These are phyloP conservation scores for Hoplias malabaricus DNA, from an alignment of 2,113 vertebrate species.

Conservation along the genomic window DNA sequence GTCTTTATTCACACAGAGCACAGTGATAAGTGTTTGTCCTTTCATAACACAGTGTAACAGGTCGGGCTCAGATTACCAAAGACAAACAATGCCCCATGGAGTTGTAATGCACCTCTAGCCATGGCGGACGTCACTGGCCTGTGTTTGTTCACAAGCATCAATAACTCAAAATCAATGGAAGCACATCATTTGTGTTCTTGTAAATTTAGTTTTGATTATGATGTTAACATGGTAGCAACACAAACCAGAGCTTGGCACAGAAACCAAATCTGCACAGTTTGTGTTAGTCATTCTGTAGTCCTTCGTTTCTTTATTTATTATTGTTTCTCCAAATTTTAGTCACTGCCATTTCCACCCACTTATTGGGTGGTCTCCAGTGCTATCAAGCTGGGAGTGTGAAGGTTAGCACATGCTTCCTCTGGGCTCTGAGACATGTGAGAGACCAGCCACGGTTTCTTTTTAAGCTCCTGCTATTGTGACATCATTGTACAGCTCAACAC, in stretches of 20 bases:
- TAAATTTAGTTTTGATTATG: not conserved
- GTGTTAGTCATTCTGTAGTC: too few species aligned
- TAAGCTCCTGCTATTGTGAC: too few species aligned
- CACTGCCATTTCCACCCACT: too few species aligned
- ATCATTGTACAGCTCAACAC: too few species aligned
- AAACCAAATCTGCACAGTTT: too few species aligned
- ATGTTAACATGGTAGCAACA: not conserved
- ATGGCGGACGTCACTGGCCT: not conserved
- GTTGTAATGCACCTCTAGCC: not conserved
- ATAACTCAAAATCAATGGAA: slow-evolving; percentile 1
- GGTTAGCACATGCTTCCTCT: too few species aligned
- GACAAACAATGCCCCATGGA: slow-evolving; percentile 49
- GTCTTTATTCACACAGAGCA: not conserved
- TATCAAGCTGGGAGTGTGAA: too few species aligned
- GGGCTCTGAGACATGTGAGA: too few species aligned
- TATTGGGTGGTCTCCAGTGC: too few species aligned
- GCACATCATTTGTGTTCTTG: not conserved
- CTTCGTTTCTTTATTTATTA: too few species aligned
- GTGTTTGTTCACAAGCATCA: slow-evolving; percentile 17
- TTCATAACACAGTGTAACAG: slow-evolving; percentile 42
- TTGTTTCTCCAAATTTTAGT: too few species aligned
- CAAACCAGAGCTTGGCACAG: not conserved
- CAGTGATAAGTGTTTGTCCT: slow-evolving; percentile 54
- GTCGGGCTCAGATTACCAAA: slow-evolving; percentile 52
- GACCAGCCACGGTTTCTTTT: too few species aligned